Evolutionary conservation across 2,888 invertebrate species (phyloP).

Genomic region (Eumerus sabulonum): DNA sequence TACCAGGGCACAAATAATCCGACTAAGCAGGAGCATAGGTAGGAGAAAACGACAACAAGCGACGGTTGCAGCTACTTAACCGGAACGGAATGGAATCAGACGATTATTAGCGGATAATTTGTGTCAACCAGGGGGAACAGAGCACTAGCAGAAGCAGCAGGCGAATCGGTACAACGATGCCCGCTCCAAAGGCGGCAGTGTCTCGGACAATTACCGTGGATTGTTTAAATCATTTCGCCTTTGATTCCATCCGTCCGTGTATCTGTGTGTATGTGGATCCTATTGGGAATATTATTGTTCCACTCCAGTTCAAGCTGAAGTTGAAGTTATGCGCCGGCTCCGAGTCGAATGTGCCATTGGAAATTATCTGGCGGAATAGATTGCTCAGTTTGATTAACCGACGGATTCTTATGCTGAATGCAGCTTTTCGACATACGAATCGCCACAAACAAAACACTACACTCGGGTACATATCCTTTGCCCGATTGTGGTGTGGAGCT

Average conservation of each 20-base stretch:
- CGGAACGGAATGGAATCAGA: conserved; percentile 69
- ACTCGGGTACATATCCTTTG: conserved; percentile 27
- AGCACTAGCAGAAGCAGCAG: conserved; percentile 32
- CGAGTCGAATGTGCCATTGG: conserved; percentile 49
- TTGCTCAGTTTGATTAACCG: conserved; percentile 68
- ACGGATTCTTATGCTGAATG: conserved; percentile 51
- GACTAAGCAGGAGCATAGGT: conserved; percentile 41
- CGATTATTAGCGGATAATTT: conserved; percentile 69
- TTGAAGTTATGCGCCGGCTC: conserved; percentile 38
- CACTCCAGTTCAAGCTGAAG: conserved; percentile 37
- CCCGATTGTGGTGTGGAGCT: conserved; percentile 38
- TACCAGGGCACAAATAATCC: conserved; percentile 62
- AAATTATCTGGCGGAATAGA: conserved; percentile 61
- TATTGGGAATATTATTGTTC: conserved; percentile 65
- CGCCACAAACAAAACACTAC: neutral
- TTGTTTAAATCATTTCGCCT: conserved; percentile 69
- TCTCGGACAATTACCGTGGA: conserved; percentile 65
- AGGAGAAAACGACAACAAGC: conserved; percentile 6
- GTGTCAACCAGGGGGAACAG: conserved; percentile 60
- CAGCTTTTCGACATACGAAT: conserved; percentile 32
- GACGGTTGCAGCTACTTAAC: conserved; percentile 51
- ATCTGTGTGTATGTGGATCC: conserved; percentile 45
- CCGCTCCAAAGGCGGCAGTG: conserved; percentile 55
- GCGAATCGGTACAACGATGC: conserved; percentile 39
- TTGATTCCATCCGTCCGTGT: conserved; percentile 60